Evolutionary conservation across 2,888 invertebrate species (phyloP).

Genomic region (Drosophila pseudotakahashii): DNA sequence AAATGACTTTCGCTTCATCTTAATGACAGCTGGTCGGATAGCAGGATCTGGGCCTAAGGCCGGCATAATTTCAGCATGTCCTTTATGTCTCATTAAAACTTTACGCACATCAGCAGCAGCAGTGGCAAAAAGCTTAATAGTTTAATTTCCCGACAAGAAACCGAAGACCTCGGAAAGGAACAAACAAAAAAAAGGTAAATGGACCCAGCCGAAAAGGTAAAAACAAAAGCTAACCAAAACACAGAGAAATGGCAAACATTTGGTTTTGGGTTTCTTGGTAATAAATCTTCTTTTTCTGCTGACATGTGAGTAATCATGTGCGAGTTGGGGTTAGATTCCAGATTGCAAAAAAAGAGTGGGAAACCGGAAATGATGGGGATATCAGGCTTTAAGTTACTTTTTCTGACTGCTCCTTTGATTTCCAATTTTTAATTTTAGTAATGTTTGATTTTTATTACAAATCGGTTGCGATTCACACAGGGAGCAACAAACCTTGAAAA

Average conservation of each 20-base stretch:
- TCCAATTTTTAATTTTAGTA: constrained; percentile 5
- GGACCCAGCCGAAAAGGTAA: constrained; percentile 24
- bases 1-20: constrained; percentile 49
- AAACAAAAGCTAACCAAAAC: constrained; percentile 46
- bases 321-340: constrained; percentile 23
- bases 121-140: constrained; percentile 58
- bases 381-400: constrained; percentile 23
- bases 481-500: too few relatives aligned
- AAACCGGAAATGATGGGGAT: not conserved
- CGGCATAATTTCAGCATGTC: constrained; percentile 53
- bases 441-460: constrained; percentile 55
- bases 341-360: constrained; percentile 1
- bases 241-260: constrained; percentile 49
- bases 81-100: constrained; percentile 69
- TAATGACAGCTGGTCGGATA: constrained; percentile 49
- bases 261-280: constrained; percentile 43
- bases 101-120: constrained; percentile 49
- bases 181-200: constrained; percentile 17
- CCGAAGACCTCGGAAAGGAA: constrained; percentile 2
- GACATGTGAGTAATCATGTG: constrained; percentile 46
- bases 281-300: constrained; percentile 66
- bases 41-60: constrained; percentile 7
- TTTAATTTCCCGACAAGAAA: constrained; percentile 66
- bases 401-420: not conserved
- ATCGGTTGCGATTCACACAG: constrained; percentile 20